Evolutionary conservation across 37 sponge, comb jelly and placozoan species (phyloP).

Genomic region (Amphimedon queenslandica): DNA sequence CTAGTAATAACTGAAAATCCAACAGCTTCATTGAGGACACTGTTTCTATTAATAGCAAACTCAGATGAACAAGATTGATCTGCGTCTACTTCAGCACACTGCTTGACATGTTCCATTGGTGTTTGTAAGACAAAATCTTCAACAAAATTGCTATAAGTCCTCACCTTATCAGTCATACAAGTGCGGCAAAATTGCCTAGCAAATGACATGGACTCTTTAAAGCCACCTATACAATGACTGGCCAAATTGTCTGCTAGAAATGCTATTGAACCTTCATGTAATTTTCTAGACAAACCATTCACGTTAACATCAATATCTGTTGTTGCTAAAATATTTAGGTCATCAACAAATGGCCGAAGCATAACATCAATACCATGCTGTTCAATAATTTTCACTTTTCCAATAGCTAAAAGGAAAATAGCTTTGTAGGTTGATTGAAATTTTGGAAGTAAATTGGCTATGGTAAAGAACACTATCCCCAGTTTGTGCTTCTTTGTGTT

Average conservation of each 20-base stretch:
- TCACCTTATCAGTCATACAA: neutral
- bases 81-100: neutral
- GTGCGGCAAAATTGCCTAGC: neutral
- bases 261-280: neutral
- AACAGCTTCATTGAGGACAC: neutral
- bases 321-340: no score
- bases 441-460: constrained; percentile 12
- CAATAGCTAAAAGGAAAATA: constrained; percentile 12
- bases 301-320: no score
- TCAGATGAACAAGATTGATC: neutral
- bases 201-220: constrained; percentile 15
- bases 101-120: neutral
- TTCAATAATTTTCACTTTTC: neutral
- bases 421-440: constrained; percentile 4
- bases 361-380: constrained; percentile 14
- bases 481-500: no score
- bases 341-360: constrained; percentile 5
- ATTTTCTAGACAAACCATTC: no score
- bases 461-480: neutral
- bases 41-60: constrained; percentile 4
- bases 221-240: no score
- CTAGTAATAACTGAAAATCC: constrained; percentile 30
- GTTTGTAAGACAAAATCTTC: neutral
- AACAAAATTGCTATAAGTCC: neutral
- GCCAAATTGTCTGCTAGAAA: constrained; percentile 2